Base-by-base conservation (phyloP, 2,113 vertebrate genomes). In the Condylura cristata region DNA sequence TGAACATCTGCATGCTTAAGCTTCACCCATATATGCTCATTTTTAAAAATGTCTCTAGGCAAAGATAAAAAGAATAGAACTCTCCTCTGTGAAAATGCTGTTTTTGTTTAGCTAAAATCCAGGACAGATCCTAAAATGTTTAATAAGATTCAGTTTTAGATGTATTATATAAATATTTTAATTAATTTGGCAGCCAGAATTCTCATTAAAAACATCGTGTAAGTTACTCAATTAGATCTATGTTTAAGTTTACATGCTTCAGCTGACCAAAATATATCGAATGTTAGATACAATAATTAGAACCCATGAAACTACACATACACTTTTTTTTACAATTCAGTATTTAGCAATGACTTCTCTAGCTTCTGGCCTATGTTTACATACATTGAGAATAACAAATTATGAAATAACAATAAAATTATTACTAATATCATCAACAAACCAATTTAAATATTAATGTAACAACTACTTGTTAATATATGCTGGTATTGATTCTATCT, bases 361-460 rank as follows among this genome's bases (percentile, higher is more conserved):
- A 20, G 63, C 83, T 61, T 74, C 48, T 0, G 6, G 32, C 80
- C 16, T 44, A 14, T 83, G 1, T 51, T 61, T 71, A 74, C 81
- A 9, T 70, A 85, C 61, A 86, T 56, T 72, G 91, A 3, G 70
- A 34, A 26, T 71, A 48, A 34, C 75, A 80, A 96, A 95, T 71
- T 8, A 39, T 39, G 8, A 79, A 74, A 76, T 90, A 71, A 58
- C 56, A 71, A 80, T 18, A 30, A 74, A 65, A 88, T n/a, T 93
- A 76, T 63, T 48, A 93, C 91, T 13, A 74, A 81, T 80, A 72
- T 92, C 46, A n/a, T 41, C 95, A 66, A 28, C 71, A 94, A 95
- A n/a, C 22, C 53, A 94, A 92, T 91, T 90, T 78, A 93, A 95
- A 83, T 97, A 95, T 89, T 96, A 97, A 92, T 96, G 93, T 93